Base-by-base conservation (phyloP, 2,797 vertebrate species). In the Micromesistius poutassou region DNA sequence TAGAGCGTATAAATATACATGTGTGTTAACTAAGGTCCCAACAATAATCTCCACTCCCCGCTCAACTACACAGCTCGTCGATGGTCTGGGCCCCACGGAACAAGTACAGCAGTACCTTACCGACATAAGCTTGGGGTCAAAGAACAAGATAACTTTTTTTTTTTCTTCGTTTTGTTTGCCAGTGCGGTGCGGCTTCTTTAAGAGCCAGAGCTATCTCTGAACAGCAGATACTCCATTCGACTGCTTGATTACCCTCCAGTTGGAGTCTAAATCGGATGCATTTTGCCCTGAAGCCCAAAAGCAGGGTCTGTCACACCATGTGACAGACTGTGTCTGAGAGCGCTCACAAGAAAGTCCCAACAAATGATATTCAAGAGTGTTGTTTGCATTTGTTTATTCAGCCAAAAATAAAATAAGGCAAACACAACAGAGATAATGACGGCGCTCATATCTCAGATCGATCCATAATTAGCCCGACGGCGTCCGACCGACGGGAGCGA, bases 201-300 rank as follows among this genome's bases (percentile, higher is more conserved):
- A 36, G 76, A 85, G 36, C 79, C 79, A 83, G 79, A 83, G 75
- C 84, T 90, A 89, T 90, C 87, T 82, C 79, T 80, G 46, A 71
- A 71, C 88, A 90, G 88, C 86, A 86, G 83, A 83, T 13, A 28
- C 62, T 28, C n/a, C 25, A 1, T 10, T 86, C 80, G 88, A 80
- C 72, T 70, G 70, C 78, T 75, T 76, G 88, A 84, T 85, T 74
- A 86, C 87, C 84, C 89, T 88, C 85, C 84, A 77, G 83, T 85
- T 75, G 80, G 88, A 77, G 79, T 77, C 74, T 87, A 73, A 80
- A 42, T 75, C 80, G 74, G 80, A 89, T 86, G 83, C 82, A 80
- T 89, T 88, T 90, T 88, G 89, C 81, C 84, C 89, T 86, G 83
- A 72, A 75, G 80, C 89, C 86, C 25, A 10, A 28, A 68, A 25